These are phyloP conservation scores for Pissodes strobi DNA, from an alignment of 1,140 invertebrate genomes.

Conservation along the genomic window DNA sequence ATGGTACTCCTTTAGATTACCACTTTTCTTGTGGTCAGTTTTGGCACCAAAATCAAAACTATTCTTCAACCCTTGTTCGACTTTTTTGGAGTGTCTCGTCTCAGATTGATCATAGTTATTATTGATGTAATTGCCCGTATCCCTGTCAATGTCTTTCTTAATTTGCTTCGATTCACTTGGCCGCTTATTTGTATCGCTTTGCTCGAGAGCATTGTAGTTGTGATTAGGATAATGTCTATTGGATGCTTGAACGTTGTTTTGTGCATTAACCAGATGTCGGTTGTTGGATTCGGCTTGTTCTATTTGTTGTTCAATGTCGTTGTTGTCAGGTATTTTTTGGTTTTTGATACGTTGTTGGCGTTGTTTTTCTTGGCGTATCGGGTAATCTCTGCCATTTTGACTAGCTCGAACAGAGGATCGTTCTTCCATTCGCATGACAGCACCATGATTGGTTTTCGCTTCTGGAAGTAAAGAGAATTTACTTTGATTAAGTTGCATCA, in stretches of 20 bases:
- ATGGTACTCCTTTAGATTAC: slow-evolving; percentile 23
- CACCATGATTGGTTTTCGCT: slow-evolving; percentile 34
- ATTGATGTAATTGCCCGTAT: slow-evolving; percentile 17
- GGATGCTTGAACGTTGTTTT: too few relatives aligned
- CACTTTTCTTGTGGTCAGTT: not conserved
- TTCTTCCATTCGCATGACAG: slow-evolving; percentile 43
- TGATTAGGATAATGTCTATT: too few relatives aligned
- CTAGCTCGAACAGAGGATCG: slow-evolving; percentile 20
- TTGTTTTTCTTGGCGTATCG: not conserved
- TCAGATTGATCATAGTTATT: slow-evolving; percentile 10
- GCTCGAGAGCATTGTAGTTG: slow-evolving; percentile 6
- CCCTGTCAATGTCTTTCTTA: slow-evolving; percentile 32
- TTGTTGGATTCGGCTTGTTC: slow-evolving; percentile 30
- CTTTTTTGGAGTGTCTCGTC: slow-evolving; percentile 16
- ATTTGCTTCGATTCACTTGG: slow-evolving; percentile 6
- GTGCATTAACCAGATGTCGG: slow-evolving; percentile 28
- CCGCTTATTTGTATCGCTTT: not conserved
- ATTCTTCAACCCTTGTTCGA: slow-evolving; percentile 5
- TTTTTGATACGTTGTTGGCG: not conserved
- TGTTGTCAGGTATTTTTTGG: slow-evolving; percentile 20
- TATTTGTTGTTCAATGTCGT: slow-evolving; percentile 30
- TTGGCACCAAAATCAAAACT: not conserved
- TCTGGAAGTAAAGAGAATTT: too few relatives aligned
- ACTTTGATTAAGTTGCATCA: too few relatives aligned
- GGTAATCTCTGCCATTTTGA: slow-evolving; percentile 27